phyloP scores from a whole-genome alignment of 2,113 vertebrate species.

The Taurulus bubalis region DNA sequence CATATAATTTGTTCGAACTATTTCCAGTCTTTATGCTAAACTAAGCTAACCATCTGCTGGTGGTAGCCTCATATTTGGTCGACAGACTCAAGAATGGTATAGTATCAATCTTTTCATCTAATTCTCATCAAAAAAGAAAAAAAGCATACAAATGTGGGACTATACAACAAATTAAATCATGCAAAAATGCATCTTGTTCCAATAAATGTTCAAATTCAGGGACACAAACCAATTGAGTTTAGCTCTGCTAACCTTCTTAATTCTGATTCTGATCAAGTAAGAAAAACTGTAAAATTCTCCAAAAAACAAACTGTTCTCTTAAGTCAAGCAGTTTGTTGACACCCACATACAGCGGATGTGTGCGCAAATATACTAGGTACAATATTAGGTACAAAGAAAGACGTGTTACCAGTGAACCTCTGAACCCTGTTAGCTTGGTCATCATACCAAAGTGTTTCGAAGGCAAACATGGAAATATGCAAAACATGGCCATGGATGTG shows the following conservation, averaged over 20 bases:
- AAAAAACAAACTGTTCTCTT: constrained; percentile 2
- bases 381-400: constrained; percentile 28
- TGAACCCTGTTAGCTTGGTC: constrained; percentile 58
- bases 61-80: background rate
- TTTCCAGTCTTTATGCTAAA: background rate
- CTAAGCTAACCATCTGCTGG: background rate
- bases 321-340: constrained; percentile 24
- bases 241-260: constrained; percentile 10
- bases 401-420: constrained; percentile 32
- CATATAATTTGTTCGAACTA: background rate
- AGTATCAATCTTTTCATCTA: background rate
- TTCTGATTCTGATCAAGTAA: constrained; percentile 31
- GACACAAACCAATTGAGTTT: background rate
- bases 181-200: background rate
- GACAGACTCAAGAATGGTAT: background rate
- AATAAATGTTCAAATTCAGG: constrained; percentile 1
- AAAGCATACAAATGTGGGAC: background rate
- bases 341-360: constrained; percentile 24
- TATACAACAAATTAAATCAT: background rate
- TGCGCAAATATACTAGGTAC: constrained; percentile 9
- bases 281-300: constrained; percentile 20
- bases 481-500: constrained; percentile 71
- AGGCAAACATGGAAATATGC: constrained; percentile 77
- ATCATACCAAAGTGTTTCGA: constrained; percentile 62
- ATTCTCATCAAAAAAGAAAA: background rate